phyloP scores from a whole-genome alignment of 1,140 invertebrate species.

The Spodoptera frugiperda region DNA sequence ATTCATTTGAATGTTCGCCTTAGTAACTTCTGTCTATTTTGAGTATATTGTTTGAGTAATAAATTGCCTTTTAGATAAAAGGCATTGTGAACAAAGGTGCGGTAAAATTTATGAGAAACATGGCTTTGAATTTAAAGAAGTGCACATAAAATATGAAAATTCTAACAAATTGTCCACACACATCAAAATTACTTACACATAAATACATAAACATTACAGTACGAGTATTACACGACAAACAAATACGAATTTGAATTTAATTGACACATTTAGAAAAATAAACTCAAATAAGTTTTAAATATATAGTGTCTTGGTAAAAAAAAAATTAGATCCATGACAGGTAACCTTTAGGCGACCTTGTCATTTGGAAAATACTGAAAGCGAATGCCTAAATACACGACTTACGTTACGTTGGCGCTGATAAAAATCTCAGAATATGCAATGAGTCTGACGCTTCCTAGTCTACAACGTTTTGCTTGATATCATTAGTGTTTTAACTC shows the following conservation, averaged over 20 bases:
- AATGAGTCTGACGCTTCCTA: constrained; percentile 37
- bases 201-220: background rate
- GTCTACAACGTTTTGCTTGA: constrained; percentile 26
- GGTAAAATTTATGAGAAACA: too few relatives aligned
- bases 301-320: constrained; percentile 15
- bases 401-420: constrained; percentile 18
- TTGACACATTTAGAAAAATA: background rate
- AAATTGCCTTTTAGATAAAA: too few relatives aligned
- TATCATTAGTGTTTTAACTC: constrained; percentile 26
- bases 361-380: constrained; percentile 42
- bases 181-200: background rate
- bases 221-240: background rate
- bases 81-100: too few relatives aligned
- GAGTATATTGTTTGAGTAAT: too few relatives aligned
- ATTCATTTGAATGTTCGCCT: too few relatives aligned
- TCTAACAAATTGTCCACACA: background rate
- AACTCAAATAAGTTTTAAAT: background rate
- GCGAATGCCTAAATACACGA: constrained; percentile 30
- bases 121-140: too few relatives aligned
- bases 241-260: background rate
- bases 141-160: background rate
- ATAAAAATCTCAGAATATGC: constrained; percentile 36
- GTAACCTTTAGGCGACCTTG: constrained; percentile 36
- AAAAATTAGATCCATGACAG: constrained; percentile 5
- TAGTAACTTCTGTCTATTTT: too few relatives aligned